These are phyloP conservation scores for Macrobrachium rosenbergii DNA, from an alignment of 1,140 invertebrate species.

Conservation along the genomic window DNA sequence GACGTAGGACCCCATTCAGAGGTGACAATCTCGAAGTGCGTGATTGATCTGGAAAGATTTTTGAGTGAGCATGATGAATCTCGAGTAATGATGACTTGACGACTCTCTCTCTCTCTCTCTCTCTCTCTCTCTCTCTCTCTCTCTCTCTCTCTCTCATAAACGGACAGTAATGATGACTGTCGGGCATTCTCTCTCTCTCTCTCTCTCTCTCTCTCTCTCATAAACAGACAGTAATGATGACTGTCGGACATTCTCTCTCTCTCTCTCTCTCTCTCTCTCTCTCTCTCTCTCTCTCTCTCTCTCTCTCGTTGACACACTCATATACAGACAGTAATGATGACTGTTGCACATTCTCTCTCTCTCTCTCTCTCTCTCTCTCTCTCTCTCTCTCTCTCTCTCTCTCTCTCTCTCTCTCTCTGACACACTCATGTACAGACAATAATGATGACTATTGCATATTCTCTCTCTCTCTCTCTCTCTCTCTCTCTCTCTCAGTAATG, in stretches of 20 bases:
- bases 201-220: neutral
- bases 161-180: neutral
- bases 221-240: neutral
- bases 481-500: slow-evolving; percentile 3
- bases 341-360: neutral
- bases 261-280: neutral
- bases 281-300: slow-evolving; percentile 19
- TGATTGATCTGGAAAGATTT: slow-evolving; percentile 60
- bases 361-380: slow-evolving; percentile 33
- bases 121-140: neutral
- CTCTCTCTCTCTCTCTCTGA: neutral
- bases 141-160: neutral
- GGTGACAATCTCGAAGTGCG: slow-evolving; percentile 39
- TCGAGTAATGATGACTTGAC: slow-evolving; percentile 22
- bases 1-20: slow-evolving; percentile 10
- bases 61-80: slow-evolving; percentile 60
- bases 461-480: slow-evolving; percentile 20
- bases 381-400: slow-evolving; percentile 18
- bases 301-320: too few relatives aligned
- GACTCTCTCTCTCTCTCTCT: neutral
- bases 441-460: too few relatives aligned
- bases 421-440: too few relatives aligned
- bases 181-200: neutral
- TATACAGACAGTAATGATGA: neutral
- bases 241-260: neutral